These are phyloP conservation scores for Syncerus caffer DNA, from an alignment of 2,797 vertebrate species.

Conservation along the genomic window DNA sequence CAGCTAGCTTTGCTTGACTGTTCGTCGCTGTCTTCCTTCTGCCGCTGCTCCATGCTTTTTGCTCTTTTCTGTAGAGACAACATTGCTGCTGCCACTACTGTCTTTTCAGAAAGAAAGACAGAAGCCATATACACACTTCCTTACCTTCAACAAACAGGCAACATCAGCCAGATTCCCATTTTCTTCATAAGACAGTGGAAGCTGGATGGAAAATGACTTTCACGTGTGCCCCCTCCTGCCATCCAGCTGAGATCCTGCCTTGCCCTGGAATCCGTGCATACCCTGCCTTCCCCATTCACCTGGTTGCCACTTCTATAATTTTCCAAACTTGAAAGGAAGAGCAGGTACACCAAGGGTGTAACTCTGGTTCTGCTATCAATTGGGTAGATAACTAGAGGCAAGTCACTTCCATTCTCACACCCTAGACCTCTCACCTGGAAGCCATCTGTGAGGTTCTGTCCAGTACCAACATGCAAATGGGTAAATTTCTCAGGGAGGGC, in stretches of 20 bases:
- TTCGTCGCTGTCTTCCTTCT: rapidly evolving
- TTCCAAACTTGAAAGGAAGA: neutral
- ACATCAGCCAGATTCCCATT: neutral
- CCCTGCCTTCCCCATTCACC: neutral
- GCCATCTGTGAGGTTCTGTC: neutral
- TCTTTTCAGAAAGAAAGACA: neutral
- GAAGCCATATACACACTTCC: neutral
- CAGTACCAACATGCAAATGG: rapidly evolving
- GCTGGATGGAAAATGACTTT: neutral
- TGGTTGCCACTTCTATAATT: neutral
- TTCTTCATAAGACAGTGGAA: neutral
- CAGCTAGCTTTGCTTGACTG: neutral
- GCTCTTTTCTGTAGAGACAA: neutral
- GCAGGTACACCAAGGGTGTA: no score
- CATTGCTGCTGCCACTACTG: neutral
- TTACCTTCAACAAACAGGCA: neutral
- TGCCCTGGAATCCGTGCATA: neutral
- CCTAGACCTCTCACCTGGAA: neutral
- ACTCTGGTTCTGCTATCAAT: neutral
- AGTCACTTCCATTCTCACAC: neutral
- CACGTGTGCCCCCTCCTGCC: neutral
- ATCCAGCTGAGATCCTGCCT: neutral
- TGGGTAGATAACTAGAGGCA: neutral
- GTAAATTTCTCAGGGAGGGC: neutral
- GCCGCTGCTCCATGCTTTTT: neutral